Conservation (phyloP, 2,888 invertebrate species). For the Nemurella pictetii region DNA sequence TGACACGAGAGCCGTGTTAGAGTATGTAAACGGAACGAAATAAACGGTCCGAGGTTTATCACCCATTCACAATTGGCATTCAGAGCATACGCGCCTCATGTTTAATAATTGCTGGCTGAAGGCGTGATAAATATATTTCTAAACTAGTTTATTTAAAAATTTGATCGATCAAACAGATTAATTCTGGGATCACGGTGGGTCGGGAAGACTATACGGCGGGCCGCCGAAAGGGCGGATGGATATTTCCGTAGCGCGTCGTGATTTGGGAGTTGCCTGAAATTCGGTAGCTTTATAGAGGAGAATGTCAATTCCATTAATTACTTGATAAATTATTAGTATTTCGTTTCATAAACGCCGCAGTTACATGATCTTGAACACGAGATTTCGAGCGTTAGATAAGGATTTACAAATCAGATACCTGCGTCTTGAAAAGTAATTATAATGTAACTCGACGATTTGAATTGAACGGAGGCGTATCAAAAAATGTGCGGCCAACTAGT, state of each 20-base stretch:
- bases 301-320: constrained; percentile 28
- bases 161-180: constrained; percentile 27
- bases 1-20: background rate
- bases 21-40: constrained; percentile 1
- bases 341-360: constrained; percentile 9
- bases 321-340: constrained; percentile 23
- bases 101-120: background rate
- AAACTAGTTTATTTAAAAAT: constrained; percentile 17
- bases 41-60: background rate
- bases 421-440: constrained; percentile 16
- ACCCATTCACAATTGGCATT: background rate
- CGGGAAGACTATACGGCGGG: background rate
- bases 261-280: constrained; percentile 10
- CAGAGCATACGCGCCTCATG: background rate
- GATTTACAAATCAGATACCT: constrained; percentile 3
- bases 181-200: background rate
- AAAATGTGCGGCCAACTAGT: background rate
- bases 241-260: background rate
- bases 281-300: constrained; percentile 7
- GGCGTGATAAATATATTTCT: background rate
- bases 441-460: constrained; percentile 18
- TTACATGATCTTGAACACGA: background rate
- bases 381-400: constrained; percentile 6
- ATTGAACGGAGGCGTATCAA: constrained; percentile 3
- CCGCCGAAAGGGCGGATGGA: constrained; percentile 10